Evolutionary conservation across 2,113 vertebrate species (phyloP), one percentile per base, ranked within the genome.

Genomic region (Cryptomyrus ogoouensis): DNA sequence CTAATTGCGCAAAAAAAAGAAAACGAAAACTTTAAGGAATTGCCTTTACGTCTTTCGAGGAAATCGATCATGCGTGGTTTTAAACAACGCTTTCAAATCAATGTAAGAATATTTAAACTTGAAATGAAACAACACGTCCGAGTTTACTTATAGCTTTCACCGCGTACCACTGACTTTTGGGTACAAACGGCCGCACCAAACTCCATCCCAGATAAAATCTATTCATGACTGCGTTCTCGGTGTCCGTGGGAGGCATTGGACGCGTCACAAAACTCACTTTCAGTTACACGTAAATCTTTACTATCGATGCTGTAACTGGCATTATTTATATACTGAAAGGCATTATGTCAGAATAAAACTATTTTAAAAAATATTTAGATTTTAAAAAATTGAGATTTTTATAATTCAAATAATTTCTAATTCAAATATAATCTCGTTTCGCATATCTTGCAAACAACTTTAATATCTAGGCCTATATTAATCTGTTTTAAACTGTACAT

Each of bases 91-190:
- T 12, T 42, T 62, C 17, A 62, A 52, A 85, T 85, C 53, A 52
- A 13, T 39, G 21, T 31, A 24, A 88, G 89, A 66, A 89, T 91
- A 92, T 90, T 83, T 88, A 83, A n/a, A 91, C 90, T 44, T 74
- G 31, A 27, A 70, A 86, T 66, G 50, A 88, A 46, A 90, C 49
- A 88, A 86, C 62, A 52, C n/a, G 44, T 47, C 10, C 0, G 44
- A 84, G 39, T 83, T 83, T 83, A 46, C 42, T 47, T n/a, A 39
- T 35, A 83, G 35, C 31, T 2, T 5, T 19, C 77, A 47, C 27
- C 44, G 44, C 3, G 6, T 70, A 31, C n/a, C 8, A 84, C 83
- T 84, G 83, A 84, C 39, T 46, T 46, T 47, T 10, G 8, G 21
- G 7, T 2, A 47, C 21, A 47, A 84, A 84, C 83, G 17, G 24